These are phyloP conservation scores for Pampus argenteus DNA, from an alignment of 2,797 vertebrate genomes.

Conservation along the genomic window DNA sequence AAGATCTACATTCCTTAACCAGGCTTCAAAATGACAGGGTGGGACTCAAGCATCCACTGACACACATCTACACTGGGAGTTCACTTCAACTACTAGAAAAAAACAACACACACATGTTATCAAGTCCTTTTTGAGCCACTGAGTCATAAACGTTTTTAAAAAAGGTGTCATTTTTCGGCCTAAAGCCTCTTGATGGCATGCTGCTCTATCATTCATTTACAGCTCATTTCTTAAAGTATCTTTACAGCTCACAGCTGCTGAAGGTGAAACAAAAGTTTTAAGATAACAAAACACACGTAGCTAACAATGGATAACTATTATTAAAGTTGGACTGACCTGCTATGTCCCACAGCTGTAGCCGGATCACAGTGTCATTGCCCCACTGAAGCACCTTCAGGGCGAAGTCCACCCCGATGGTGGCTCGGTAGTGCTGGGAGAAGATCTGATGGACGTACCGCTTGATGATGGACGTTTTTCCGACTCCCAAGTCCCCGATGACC, in stretches of 20 bases:
- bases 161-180: background rate
- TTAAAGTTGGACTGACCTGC: conserved; percentile 84
- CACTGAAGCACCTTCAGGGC: conserved; percentile 86
- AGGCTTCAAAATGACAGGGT: conserved; percentile 60
- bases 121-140: background rate
- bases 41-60: conserved; percentile 26
- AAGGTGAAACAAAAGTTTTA: conserved; percentile 35
- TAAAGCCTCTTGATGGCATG: too few relatives aligned
- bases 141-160: background rate
- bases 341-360: conserved; percentile 88
- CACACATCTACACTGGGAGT: background rate
- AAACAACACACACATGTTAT: background rate
- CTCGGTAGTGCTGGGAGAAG: conserved; percentile 87
- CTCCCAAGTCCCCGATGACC: conserved; percentile 86
- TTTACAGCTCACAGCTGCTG: conserved; percentile 2
- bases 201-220: background rate
- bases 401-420: conserved; percentile 88
- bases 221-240: conserved; percentile 4
- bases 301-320: too few relatives aligned
- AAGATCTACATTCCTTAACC: conserved; percentile 74
- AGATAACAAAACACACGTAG: too few relatives aligned
- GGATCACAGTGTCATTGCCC: conserved; percentile 82
- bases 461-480: conserved; percentile 87
- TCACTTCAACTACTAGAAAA: conserved; percentile 1
- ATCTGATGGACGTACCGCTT: conserved; percentile 87